Evolutionary conservation across 2,888 invertebrate genomes (phyloP).

Genomic region (Drosophila quinaria): DNA sequence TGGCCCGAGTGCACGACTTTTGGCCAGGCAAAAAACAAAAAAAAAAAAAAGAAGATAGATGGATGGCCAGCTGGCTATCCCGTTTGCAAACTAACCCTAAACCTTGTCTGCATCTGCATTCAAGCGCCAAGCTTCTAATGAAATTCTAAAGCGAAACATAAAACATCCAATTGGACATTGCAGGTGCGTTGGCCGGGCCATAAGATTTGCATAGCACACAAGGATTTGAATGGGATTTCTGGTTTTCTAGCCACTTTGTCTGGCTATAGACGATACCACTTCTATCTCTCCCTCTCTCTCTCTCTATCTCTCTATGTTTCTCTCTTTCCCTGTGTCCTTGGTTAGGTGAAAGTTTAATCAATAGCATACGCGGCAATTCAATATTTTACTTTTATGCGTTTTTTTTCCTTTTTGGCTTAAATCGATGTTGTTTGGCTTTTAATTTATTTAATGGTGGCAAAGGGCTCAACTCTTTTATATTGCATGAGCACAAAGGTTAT

Average conservation of each 20-base stretch:
- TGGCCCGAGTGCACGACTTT: slow-evolving; percentile 33
- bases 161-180: slow-evolving; percentile 54
- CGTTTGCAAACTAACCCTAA: slow-evolving; percentile 1
- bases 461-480: slow-evolving; percentile 43
- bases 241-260: slow-evolving; percentile 40
- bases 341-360: slow-evolving; percentile 59
- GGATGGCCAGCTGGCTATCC: slow-evolving; percentile 30
- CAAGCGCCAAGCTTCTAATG: slow-evolving; percentile 58
- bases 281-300: not conserved
- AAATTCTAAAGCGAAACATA: slow-evolving; percentile 69
- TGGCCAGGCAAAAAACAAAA: slow-evolving; percentile 16
- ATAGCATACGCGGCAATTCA: slow-evolving; percentile 40
- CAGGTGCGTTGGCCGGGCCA: slow-evolving; percentile 35
- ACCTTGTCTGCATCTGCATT: slow-evolving; percentile 36
- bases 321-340: slow-evolving; percentile 36
- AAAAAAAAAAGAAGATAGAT: not conserved
- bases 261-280: not conserved
- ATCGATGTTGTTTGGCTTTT: slow-evolving; percentile 60
- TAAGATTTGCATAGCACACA: slow-evolving; percentile 44
- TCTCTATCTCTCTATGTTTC: not conserved
- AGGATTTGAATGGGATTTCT: slow-evolving; percentile 33
- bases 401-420: slow-evolving; percentile 13
- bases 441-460: slow-evolving; percentile 60
- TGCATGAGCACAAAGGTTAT: slow-evolving; percentile 51
- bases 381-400: slow-evolving; percentile 23